These are phyloP conservation scores for fruit fly (Drosophila melanogaster) DNA, from an alignment of 1,140 invertebrate species.

Conservation along the genomic window DNA sequence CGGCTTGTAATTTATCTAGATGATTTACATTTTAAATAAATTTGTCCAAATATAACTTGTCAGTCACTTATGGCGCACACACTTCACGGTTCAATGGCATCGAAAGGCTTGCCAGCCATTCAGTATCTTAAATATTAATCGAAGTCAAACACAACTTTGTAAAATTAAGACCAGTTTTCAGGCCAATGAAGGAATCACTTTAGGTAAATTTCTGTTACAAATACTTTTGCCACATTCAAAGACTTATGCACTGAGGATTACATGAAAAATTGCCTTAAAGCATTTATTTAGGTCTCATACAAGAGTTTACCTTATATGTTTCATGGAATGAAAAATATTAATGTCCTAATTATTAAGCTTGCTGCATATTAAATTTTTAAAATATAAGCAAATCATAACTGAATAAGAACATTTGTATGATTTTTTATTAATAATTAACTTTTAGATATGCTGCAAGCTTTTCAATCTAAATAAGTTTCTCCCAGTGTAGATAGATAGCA, in stretches of 20 bases:
- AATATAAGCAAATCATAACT: too few relatives aligned
- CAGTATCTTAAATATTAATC: slow-evolving; percentile 37
- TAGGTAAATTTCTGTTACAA: neutral
- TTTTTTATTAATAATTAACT: too few relatives aligned
- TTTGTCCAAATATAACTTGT: slow-evolving; percentile 53
- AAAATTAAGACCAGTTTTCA: neutral
- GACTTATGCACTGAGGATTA: neutral
- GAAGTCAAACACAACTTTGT: neutral
- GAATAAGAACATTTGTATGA: too few relatives aligned
- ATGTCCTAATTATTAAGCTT: too few relatives aligned
- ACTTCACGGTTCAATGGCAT: slow-evolving; percentile 41
- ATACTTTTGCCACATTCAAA: neutral
- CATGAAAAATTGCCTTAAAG: too few relatives aligned
- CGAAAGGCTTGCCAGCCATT: slow-evolving; percentile 29
- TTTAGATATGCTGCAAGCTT: too few relatives aligned
- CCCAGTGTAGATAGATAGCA: neutral
- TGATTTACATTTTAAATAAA: slow-evolving; percentile 42
- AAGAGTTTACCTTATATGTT: neutral
- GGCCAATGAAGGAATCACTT: too few relatives aligned
- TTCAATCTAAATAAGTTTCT: too few relatives aligned
- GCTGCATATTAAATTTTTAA: too few relatives aligned
- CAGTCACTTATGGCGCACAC: slow-evolving; percentile 25
- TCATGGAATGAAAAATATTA: too few relatives aligned
- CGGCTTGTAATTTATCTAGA: slow-evolving; percentile 27
- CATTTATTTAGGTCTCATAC: neutral